A percentile compares a stretch with the other conserved stretches of the same genome.
phyloP scores from a whole-genome alignment of 2,113 vertebrate species.

The Tragelaphus imberbis region DNA sequence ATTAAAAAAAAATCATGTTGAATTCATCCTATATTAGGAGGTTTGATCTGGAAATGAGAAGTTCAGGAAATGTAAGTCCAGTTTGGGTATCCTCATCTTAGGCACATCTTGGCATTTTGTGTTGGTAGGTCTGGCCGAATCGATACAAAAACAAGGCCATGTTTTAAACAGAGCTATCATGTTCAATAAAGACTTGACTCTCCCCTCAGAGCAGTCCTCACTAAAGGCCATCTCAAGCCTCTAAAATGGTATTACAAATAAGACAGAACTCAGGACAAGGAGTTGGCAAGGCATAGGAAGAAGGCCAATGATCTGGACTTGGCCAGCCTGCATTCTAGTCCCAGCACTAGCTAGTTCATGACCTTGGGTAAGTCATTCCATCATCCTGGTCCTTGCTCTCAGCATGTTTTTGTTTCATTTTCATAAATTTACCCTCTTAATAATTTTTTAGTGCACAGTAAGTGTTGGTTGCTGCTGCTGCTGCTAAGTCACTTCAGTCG shows the following conservation, averaged over 20 bases:
- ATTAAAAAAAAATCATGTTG: too few relatives aligned
- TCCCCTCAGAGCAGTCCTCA: neutral
- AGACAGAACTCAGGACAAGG: neutral
- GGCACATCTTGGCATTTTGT: too few relatives aligned
- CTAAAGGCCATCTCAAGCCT: neutral
- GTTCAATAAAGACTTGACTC: neutral
- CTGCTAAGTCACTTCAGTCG: too few relatives aligned
- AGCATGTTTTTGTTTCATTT: neutral
- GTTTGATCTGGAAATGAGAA: too few relatives aligned
- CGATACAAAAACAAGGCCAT: neutral
- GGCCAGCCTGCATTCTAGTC: fast-evolving
- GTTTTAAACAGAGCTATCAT: neutral
- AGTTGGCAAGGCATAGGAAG: neutral
- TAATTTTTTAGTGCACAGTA: neutral
- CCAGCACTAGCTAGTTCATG: too few relatives aligned
- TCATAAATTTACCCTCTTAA: neutral
- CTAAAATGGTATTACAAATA: neutral
- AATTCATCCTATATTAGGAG: too few relatives aligned
- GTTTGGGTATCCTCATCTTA: too few relatives aligned
- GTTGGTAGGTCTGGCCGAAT: too few relatives aligned
- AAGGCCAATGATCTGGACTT: too few relatives aligned
- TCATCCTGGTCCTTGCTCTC: neutral
- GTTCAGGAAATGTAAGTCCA: too few relatives aligned
- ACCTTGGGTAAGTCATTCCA: too few relatives aligned
- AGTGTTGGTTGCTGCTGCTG: too few relatives aligned